phyloP scores from a whole-genome alignment of 2,797 vertebrate species.

The Lepilemur ruficaudatus region DNA sequence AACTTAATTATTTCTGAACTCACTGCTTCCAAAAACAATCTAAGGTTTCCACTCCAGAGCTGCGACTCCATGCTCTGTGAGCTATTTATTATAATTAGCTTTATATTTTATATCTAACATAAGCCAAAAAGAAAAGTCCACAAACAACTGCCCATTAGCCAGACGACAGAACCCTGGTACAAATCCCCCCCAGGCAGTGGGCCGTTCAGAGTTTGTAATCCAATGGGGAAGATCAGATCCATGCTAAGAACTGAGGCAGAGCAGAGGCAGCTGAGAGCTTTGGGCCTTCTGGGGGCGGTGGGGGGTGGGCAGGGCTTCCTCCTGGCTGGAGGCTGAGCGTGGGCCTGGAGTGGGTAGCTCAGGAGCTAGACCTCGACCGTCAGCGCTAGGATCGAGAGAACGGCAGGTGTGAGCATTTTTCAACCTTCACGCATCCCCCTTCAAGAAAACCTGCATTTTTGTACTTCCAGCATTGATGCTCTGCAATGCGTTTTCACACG shows the following conservation, averaged over 20 bases:
- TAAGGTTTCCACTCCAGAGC: conserved; percentile 16
- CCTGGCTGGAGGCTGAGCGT: background rate
- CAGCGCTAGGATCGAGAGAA: background rate
- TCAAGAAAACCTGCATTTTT: background rate
- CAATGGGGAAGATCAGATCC: background rate
- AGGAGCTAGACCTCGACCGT: background rate
- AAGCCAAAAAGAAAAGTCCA: conserved; percentile 34
- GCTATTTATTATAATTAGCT: conserved; percentile 59
- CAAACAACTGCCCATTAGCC: background rate
- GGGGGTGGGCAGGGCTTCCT: background rate
- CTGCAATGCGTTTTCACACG: background rate
- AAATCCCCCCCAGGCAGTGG: background rate
- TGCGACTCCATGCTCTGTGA: background rate
- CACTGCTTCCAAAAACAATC: conserved; percentile 60
- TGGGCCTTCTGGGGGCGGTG: background rate
- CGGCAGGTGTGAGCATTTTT: background rate
- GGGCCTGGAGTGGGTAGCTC: background rate
- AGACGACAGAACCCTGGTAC: background rate
- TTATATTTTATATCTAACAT: conserved; percentile 34
- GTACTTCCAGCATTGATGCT: background rate
- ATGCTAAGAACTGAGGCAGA: background rate
- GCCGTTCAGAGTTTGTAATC: background rate
- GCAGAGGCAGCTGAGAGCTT: background rate
- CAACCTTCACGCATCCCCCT: background rate
- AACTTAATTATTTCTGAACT: conserved; percentile 68